These are phyloP conservation scores for Ceriagrion tenellum DNA, from an alignment of 2,888 invertebrate species.

Conservation along the genomic window DNA sequence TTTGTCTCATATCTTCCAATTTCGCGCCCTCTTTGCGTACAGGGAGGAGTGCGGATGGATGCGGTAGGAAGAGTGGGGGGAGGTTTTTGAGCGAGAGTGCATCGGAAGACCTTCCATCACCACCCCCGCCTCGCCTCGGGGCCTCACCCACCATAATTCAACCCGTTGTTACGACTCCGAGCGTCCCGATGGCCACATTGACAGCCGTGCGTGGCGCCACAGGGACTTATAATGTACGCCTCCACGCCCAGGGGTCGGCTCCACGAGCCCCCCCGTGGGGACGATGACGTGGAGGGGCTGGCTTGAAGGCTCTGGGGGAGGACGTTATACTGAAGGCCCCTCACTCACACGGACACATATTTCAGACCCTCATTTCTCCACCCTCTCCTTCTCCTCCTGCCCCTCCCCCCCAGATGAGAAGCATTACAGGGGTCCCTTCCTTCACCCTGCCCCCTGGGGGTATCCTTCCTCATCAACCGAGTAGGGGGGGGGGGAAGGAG, in stretches of 20 bases:
- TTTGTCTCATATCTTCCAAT: not conserved
- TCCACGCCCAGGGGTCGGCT: conserved; percentile 38
- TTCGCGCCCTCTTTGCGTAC: not conserved
- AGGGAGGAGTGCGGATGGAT: not conserved
- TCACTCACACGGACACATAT: conserved; percentile 11
- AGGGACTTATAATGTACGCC: conserved; percentile 17
- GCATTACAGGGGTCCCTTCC: conserved; percentile 21
- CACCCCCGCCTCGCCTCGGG: not conserved
- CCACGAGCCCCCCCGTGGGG: conserved; percentile 11
- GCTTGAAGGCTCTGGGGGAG: not conserved
- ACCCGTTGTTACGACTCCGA: not conserved
- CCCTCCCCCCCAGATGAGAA: conserved; percentile 4
- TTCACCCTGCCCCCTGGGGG: not conserved
- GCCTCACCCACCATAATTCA: conserved; percentile 24
- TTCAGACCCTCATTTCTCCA: not conserved
- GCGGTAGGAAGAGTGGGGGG: too few relatives aligned
- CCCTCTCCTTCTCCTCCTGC: not conserved
- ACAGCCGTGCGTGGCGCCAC: conserved; percentile 35
- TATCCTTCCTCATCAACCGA: conserved; percentile 17
- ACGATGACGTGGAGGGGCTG: conserved; percentile 16
- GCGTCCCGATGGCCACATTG: conserved; percentile 18
- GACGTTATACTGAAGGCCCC: not conserved
- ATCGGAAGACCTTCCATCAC: conserved; percentile 9
- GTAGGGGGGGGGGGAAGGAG: not conserved
- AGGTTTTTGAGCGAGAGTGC: not conserved